Conservation (phyloP, 2,888 invertebrate genomes). For the Cotesia congregata region DNA sequence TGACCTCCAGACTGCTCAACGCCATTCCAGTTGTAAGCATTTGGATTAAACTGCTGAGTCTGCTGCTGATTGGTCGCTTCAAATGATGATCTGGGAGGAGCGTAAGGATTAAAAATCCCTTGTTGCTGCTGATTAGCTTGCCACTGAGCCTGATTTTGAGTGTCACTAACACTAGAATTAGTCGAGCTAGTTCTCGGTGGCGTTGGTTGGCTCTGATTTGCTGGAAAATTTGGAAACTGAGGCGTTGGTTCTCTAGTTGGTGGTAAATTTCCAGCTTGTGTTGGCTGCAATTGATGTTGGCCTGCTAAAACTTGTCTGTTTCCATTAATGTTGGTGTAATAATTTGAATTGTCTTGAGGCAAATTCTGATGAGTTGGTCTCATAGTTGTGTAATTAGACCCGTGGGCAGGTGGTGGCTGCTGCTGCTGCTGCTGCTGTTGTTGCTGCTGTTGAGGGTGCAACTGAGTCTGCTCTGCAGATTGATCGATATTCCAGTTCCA, state of each 20-base stretch:
- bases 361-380: constrained; percentile 55
- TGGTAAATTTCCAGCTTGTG: constrained; percentile 48
- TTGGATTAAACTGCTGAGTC: constrained; percentile 43
- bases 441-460: constrained; percentile 42
- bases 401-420: constrained; percentile 49
- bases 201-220: constrained; percentile 48
- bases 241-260: constrained; percentile 55
- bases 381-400: constrained; percentile 42
- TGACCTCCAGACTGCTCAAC: constrained; percentile 51
- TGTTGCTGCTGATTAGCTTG: constrained; percentile 37
- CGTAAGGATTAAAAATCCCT: constrained; percentile 42
- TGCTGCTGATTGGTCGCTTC: constrained; percentile 16
- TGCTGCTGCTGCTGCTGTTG: constrained; percentile 46
- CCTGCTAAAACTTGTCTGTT: constrained; percentile 54
- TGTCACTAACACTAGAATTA: constrained; percentile 29
- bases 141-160: constrained; percentile 42
- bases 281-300: constrained; percentile 48
- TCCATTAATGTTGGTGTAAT: constrained; percentile 64
- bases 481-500: constrained; percentile 68
- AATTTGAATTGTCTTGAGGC: constrained; percentile 54
- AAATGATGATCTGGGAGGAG: constrained; percentile 35
- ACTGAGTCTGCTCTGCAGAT: constrained; percentile 55
- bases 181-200: constrained; percentile 42
- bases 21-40: constrained; percentile 59
- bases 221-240: constrained; percentile 55